phyloP scores from a whole-genome alignment of 2,113 vertebrate genomes.

The Mola mola region DNA sequence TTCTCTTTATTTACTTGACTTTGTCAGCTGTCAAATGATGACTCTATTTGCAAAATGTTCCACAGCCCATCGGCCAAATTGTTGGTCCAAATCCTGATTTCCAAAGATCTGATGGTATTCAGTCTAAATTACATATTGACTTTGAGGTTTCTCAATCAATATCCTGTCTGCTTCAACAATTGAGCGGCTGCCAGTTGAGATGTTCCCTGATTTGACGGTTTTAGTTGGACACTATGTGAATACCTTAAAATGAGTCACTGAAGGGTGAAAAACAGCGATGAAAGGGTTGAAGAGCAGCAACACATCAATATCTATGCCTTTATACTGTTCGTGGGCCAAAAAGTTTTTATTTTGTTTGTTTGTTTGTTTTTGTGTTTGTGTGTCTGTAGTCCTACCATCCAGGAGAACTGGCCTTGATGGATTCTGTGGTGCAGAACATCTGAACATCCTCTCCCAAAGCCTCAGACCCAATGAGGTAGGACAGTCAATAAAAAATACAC shows the following conservation, averaged over 20 bases:
- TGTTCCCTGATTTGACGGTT: too few species aligned
- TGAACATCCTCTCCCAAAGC: constrained; percentile 61
- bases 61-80: background rate
- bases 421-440: constrained; percentile 72
- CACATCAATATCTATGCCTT: background rate
- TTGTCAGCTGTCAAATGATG: background rate
- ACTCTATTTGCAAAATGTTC: background rate
- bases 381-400: constrained; percentile 56
- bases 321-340: too few species aligned
- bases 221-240: background rate
- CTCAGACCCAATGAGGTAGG: constrained; percentile 57
- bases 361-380: constrained; percentile 18
- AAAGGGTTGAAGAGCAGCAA: too few species aligned
- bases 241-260: background rate
- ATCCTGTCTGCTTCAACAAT: too few species aligned
- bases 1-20: background rate
- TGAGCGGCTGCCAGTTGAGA: too few species aligned
- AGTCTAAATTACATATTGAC: too few species aligned
- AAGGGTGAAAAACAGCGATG: background rate
- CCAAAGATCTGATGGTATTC: too few species aligned
- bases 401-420: constrained; percentile 30
- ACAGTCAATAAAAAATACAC: constrained; percentile 22
- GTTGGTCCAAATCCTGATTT: too few species aligned
- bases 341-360: background rate
- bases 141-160: too few species aligned